Conservation (phyloP, 1,140 invertebrate genomes). For the Brachionus asplanchnoidis region DNA sequence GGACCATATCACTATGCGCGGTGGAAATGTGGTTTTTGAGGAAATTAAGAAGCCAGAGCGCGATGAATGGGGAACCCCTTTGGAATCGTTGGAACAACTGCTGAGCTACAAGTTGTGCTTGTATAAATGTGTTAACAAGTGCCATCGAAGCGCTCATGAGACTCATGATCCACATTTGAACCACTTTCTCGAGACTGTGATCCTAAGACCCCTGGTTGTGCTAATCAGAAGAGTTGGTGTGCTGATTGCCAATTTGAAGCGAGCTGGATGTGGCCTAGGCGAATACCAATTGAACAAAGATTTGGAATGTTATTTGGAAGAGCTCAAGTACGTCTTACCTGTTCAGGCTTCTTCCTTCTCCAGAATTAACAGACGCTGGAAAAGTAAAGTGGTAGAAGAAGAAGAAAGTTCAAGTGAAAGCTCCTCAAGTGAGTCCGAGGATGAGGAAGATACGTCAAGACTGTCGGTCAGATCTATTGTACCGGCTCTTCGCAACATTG, state of each 20-base stretch:
- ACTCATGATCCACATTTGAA: conserved; percentile 53
- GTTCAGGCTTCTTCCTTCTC: not conserved
- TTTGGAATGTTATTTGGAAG: not conserved
- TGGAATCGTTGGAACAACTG: conserved; percentile 68
- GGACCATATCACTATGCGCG: not conserved
- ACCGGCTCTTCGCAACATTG: not conserved
- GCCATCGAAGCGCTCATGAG: not conserved
- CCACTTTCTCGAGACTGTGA: conserved; percentile 63
- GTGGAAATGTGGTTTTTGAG: conserved; percentile 18
- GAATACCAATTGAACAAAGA: conserved; percentile 65
- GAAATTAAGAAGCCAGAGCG: conserved; percentile 60
- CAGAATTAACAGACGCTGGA: not conserved
- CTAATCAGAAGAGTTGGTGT: conserved; percentile 63
- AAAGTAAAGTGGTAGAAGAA: not conserved
- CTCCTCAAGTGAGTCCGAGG: not conserved
- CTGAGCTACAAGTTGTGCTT: conserved; percentile 71
- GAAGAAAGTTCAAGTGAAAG: not conserved
- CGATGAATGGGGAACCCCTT: conserved; percentile 63
- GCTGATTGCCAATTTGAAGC: conserved; percentile 62
- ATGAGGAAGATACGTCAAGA: not conserved
- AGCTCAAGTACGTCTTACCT: not conserved
- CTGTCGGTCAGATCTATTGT: not conserved
- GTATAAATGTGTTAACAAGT: conserved; percentile 57
- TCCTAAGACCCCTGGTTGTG: conserved; percentile 63
- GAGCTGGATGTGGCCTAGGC: conserved; percentile 63